Conservation (phyloP, 2,113 vertebrate genomes). For the Rhea pennata region DNA sequence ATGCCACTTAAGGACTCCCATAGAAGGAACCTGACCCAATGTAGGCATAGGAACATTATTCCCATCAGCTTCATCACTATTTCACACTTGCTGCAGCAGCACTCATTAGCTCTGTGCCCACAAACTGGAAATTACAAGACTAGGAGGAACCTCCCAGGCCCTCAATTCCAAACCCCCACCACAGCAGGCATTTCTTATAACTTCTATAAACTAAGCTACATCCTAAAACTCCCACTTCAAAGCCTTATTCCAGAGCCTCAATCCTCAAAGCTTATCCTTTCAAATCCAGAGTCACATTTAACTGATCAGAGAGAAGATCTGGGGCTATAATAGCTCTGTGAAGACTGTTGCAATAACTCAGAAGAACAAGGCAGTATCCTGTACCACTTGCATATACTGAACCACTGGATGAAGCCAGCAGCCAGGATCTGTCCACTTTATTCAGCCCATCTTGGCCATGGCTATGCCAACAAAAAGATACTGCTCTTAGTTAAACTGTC, state of each 20-base stretch:
- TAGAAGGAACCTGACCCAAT: rapidly evolving
- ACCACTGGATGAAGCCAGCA: neutral
- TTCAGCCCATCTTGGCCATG: neutral
- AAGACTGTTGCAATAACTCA: too few species aligned
- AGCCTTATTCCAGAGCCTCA: neutral
- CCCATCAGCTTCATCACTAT: neutral
- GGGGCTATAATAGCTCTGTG: neutral
- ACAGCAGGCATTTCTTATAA: neutral
- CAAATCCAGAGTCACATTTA: neutral
- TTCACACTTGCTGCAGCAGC: neutral
- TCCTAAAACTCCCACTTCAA: neutral
- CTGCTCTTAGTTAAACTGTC: too few species aligned
- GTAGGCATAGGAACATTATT: rapidly evolving
- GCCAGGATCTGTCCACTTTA: neutral
- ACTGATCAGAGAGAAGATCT: rapidly evolving
- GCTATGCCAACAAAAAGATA: too few species aligned
- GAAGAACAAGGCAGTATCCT: neutral
- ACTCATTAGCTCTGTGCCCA: rapidly evolving
- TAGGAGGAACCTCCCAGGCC: rapidly evolving
- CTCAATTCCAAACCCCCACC: too few species aligned
- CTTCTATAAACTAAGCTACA: neutral
- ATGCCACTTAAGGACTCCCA: rapidly evolving
- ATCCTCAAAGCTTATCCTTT: neutral
- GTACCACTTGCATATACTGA: neutral
- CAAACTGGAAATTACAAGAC: rapidly evolving